phyloP scores from a whole-genome alignment of 2,113 vertebrate species.

The Actinemys pallida region DNA sequence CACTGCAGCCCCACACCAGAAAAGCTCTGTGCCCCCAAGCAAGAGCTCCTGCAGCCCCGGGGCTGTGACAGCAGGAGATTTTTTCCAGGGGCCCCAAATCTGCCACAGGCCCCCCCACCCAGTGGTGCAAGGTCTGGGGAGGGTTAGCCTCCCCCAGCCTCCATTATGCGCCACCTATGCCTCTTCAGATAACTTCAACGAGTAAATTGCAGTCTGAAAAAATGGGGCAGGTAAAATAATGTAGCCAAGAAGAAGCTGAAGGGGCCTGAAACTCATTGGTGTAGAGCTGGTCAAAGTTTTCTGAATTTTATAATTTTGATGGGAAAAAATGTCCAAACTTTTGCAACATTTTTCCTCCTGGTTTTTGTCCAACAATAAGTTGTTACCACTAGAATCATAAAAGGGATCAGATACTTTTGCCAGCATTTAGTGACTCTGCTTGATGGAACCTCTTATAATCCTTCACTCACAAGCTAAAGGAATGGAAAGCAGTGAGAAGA shows the following conservation, averaged over 20 bases:
- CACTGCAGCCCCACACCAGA: no score
- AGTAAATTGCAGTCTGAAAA: background rate
- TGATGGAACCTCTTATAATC: background rate
- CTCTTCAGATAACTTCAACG: background rate
- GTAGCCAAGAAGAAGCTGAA: background rate
- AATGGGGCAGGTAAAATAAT: background rate
- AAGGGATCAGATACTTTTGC: background rate
- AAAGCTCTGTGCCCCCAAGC: no score
- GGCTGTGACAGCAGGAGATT: no score
- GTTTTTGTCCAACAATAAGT: rapidly evolving
- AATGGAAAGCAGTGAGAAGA: background rate
- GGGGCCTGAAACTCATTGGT: background rate
- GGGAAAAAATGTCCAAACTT: background rate
- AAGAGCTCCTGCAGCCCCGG: no score
- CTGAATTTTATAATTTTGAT: background rate
- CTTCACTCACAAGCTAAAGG: background rate
- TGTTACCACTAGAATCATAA: background rate
- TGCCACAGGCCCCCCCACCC: no score
- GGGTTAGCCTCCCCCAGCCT: no score
- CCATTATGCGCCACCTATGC: no score
- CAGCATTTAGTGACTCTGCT: background rate
- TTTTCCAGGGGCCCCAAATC: no score
- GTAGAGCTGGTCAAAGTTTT: background rate
- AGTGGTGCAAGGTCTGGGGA: no score
- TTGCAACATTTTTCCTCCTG: rapidly evolving